A percentile compares a stretch with the other conserved stretches of the same genome.
These are phyloP conservation scores for Polylopha cassiicola DNA, from an alignment of 2,888 invertebrate genomes.

Conservation along the genomic window DNA sequence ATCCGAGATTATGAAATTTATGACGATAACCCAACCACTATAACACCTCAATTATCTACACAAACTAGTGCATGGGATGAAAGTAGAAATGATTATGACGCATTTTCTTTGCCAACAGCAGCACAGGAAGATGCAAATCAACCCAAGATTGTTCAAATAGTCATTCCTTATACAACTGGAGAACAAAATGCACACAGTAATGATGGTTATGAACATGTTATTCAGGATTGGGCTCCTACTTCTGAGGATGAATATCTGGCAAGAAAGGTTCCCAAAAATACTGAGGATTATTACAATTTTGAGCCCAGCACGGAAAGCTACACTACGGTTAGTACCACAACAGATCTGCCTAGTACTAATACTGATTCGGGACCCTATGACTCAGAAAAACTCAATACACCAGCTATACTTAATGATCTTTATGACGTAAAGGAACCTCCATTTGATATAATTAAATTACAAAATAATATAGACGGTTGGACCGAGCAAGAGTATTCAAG, in stretches of 20 bases:
- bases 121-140: slow-evolving; percentile 55
- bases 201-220: slow-evolving; percentile 58
- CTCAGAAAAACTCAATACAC: slow-evolving; percentile 65
- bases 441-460: slow-evolving; percentile 84
- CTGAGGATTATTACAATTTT: slow-evolving; percentile 35
- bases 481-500: slow-evolving; percentile 85
- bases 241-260: slow-evolving; percentile 59
- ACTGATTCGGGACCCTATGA: slow-evolving; percentile 67
- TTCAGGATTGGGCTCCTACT: slow-evolving; percentile 49
- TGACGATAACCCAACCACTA: slow-evolving; percentile 56
- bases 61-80: slow-evolving; percentile 46
- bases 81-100: slow-evolving; percentile 47
- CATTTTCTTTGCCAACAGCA: slow-evolving; percentile 34
- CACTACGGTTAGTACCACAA: slow-evolving; percentile 41
- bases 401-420: slow-evolving; percentile 50
- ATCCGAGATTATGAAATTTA: slow-evolving; percentile 64
- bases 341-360: slow-evolving; percentile 41
- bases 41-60: slow-evolving; percentile 35
- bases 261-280: slow-evolving; percentile 66
- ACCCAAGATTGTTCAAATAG: slow-evolving; percentile 84
- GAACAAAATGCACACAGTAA: slow-evolving; percentile 44
- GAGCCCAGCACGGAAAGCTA: slow-evolving; percentile 44
- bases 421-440: slow-evolving; percentile 73
- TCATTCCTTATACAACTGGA: slow-evolving; percentile 85
- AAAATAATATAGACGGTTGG: slow-evolving; percentile 91